Evolutionary conservation across 2,797 vertebrate species (phyloP), one percentile per base, ranked within the genome.

Genomic region (Emys orbicularis): DNA sequence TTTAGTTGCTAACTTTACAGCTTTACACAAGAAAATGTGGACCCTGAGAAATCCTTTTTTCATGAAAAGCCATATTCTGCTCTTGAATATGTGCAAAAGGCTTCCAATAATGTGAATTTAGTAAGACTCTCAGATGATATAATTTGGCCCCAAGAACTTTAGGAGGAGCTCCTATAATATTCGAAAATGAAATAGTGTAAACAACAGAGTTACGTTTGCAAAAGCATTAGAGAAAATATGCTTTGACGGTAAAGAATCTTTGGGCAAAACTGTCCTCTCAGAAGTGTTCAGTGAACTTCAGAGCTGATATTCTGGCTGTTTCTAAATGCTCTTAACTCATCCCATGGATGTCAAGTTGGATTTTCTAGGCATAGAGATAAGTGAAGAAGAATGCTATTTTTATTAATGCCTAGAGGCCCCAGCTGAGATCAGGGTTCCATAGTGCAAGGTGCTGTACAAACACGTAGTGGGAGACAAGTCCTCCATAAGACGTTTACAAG

Each of bases 301-400:
- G 16, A 50, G 68, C 1, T 84, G 52, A 25, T 4, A 19, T 12
- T 77, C 31, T 57, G 8, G 7, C 16, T 2, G 27, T 90, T 21
- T 87, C 10, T 57, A 6, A 3, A 50, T 85, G 57, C 27, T 95
- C 34, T 65, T 5, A 21, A 6, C 79, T 81, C 57, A 61, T 61
- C 0, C 7, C 3, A 5, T 56, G 5, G 2, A 2, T 86, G 21
- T 59, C 34, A 34, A 1, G 56, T 74, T 68, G 53, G 4, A 6
- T 44, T 72, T 61, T 5, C 37, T 0, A 1, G 13, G 1, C 19
- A 37, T 12, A 0, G 0, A 82, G 65, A 79, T 8, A 76, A 41
- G 8, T 34, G 3, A 34, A 74, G 74, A 91, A 91, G 85, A 37
- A 81, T 27, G 5, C 1, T 77, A 13, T 49, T 31, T 37, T 57